A percentile compares a stretch with the other conserved stretches of the same genome.
phyloP scores from a whole-genome alignment of 2,797 vertebrate species.

The Acomys russatus region DNA sequence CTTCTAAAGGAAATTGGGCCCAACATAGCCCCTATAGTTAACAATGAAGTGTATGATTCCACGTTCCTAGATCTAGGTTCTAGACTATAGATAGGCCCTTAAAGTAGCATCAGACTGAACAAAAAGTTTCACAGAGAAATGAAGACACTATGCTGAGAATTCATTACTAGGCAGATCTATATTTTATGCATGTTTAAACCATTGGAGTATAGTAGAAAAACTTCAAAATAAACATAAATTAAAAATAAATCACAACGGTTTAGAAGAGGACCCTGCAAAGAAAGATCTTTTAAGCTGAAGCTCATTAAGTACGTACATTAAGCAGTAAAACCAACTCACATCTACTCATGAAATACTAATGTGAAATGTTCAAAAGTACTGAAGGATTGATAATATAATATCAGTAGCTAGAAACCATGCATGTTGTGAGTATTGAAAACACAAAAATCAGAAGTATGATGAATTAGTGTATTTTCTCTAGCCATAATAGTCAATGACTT shows the following conservation, averaged over 20 bases:
- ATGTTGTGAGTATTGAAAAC: not conserved
- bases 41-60: slow-evolving; percentile 21
- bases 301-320: not conserved
- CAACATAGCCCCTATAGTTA: not conserved
- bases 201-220: not conserved
- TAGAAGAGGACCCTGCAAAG: not conserved
- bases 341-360: not conserved
- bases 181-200: not conserved
- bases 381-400: not conserved
- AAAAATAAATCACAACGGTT: not conserved
- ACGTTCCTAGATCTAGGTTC: not conserved
- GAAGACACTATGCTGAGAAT: not conserved
- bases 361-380: slow-evolving; percentile 11
- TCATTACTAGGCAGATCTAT: not conserved
- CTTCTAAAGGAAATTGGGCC: not conserved
- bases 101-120: not conserved
- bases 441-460: slow-evolving; percentile 12
- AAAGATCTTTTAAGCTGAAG: not conserved
- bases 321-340: not conserved
- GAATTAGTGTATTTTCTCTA: not conserved
- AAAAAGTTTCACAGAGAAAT: slow-evolving; percentile 20
- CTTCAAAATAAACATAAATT: slow-evolving; percentile 31
- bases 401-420: slow-evolving; percentile 25
- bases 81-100: slow-evolving; percentile 15
- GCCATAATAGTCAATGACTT: not conserved